Percentiles rank a stretch among this genome's conserved stretches.
These are phyloP conservation scores for Podarcis lilfordi DNA, from an alignment of 2,797 vertebrate species.

Conservation along the genomic window DNA sequence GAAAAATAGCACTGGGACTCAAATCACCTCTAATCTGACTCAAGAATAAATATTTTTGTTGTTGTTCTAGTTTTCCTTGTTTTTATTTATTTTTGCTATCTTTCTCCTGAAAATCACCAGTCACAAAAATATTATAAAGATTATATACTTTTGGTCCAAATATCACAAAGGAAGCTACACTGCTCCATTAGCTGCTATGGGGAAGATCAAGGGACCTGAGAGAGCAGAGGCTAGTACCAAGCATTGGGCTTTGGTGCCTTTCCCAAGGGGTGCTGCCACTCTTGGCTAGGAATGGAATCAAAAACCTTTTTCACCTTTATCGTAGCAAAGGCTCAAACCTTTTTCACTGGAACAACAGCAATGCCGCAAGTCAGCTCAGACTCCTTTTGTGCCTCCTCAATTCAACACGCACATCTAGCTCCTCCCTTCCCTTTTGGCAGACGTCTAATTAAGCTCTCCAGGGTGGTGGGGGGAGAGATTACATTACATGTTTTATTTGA, in stretches of 20 bases:
- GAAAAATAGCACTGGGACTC: too few relatives aligned
- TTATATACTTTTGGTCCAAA: too few relatives aligned
- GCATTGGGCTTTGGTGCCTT: not conserved
- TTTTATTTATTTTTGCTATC: too few relatives aligned
- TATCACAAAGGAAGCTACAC: not conserved
- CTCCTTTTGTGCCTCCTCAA: not conserved
- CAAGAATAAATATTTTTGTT: too few relatives aligned
- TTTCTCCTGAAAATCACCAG: too few relatives aligned
- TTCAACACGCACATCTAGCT: not conserved
- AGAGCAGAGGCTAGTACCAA: not conserved
- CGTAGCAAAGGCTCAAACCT: too few relatives aligned
- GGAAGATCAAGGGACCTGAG: not conserved
- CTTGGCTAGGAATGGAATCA: not conserved
- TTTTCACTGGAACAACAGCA: not conserved
- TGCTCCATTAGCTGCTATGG: not conserved
- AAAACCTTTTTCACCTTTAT: not conserved
- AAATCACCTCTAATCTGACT: too few relatives aligned
- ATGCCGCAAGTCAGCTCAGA: not conserved
- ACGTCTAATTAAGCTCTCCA: not conserved
- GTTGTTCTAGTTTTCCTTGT: too few relatives aligned
- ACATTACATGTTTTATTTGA: too few relatives aligned
- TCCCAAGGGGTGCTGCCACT: not conserved
- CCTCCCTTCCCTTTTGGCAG: not conserved
- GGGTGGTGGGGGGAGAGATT: not conserved
- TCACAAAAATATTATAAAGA: too few relatives aligned